Percentiles rank a stretch among this genome's conserved stretches.
phyloP scores from a whole-genome alignment of 1,140 invertebrate genomes.

The Bombus pyrosoma region DNA sequence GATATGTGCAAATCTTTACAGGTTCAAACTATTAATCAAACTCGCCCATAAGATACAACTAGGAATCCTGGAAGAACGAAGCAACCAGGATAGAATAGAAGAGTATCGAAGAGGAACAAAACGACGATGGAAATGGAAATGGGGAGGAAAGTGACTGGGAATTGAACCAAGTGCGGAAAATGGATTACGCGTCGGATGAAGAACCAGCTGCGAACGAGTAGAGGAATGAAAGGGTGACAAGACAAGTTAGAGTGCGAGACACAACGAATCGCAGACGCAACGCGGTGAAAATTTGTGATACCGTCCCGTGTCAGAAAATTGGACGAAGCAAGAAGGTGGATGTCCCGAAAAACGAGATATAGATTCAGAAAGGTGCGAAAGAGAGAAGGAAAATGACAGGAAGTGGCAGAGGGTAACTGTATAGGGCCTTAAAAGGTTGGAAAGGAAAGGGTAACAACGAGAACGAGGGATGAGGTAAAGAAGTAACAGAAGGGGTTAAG shows the following conservation, averaged over 20 bases:
- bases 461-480: neutral
- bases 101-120: neutral
- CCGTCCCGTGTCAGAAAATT: neutral
- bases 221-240: neutral
- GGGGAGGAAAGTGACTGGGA: constrained; percentile 15
- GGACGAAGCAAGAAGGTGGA: neutral
- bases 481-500: neutral
- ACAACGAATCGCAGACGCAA: neutral
- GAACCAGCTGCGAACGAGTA: neutral
- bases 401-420: neutral
- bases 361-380: neutral
- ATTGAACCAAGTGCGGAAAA: constrained; percentile 22
- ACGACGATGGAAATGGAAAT: neutral
- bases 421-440: neutral
- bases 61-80: neutral
- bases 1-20: too few species aligned
- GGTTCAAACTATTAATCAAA: too few species aligned
- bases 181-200: neutral
- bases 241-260: neutral
- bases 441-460: neutral
- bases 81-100: neutral
- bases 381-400: neutral
- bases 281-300: neutral
- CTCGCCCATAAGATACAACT: too few species aligned
- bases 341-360: neutral